Evolutionary conservation across 2,797 vertebrate genomes (phyloP).

Genomic region (Pantherophis vulpinus): DNA sequence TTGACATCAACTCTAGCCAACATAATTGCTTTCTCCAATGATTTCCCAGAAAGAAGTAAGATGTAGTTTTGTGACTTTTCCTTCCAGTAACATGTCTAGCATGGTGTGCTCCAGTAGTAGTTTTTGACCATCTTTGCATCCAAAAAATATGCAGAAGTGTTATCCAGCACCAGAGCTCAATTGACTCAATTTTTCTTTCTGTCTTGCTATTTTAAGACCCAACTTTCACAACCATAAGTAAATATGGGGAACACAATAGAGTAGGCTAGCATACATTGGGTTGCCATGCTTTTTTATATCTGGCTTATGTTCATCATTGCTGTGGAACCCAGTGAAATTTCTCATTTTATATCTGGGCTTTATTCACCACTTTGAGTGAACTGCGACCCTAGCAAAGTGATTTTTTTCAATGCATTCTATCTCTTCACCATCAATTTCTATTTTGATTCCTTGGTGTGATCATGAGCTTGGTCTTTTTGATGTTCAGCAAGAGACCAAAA

Average conservation of each 20-base stretch:
- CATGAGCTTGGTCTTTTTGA: not conserved
- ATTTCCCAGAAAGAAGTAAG: not conserved
- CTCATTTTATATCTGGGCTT: not conserved
- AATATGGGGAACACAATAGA: not conserved
- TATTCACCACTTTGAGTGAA: not conserved
- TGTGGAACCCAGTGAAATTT: not conserved
- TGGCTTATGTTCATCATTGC: not conserved
- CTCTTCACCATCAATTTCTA: not conserved
- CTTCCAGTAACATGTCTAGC: not conserved
- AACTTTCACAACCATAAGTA: not conserved
- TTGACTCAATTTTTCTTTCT: not conserved
- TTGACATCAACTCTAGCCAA: not conserved
- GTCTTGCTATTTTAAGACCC: not conserved
- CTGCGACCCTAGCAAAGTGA: not conserved
- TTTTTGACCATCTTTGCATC: too few species aligned
- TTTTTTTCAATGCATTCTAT: not conserved
- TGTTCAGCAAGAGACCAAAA: not conserved
- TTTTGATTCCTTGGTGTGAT: not conserved
- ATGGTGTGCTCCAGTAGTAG: not conserved
- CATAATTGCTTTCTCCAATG: not conserved
- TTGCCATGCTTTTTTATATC: not conserved
- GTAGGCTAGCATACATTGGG: not conserved
- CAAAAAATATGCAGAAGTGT: not conserved
- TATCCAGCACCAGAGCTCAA: not conserved
- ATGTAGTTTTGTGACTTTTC: not conserved